Percentiles rank a stretch among this genome's conserved stretches.
phyloP scores from a whole-genome alignment of 2,888 invertebrate genomes.

The Dynastes hyllus region DNA sequence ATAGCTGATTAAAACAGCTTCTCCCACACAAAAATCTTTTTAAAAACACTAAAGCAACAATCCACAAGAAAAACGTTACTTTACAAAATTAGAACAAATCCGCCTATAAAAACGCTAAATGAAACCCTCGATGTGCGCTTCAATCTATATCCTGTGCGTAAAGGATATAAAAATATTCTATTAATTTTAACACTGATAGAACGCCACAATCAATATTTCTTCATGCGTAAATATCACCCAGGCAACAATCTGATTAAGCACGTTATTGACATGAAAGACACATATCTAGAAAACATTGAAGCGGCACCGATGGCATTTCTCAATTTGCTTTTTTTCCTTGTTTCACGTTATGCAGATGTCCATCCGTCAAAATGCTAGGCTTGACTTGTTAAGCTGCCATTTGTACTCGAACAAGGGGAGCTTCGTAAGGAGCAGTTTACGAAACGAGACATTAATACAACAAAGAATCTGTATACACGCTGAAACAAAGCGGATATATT shows the following conservation, averaged over 20 bases:
- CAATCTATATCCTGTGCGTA: background rate
- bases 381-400: background rate
- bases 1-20: too few relatives aligned
- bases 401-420: background rate
- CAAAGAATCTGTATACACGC: background rate
- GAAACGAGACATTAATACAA: background rate
- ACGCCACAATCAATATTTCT: constrained; percentile 36
- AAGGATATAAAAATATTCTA: constrained; percentile 22
- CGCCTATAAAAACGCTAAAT: too few relatives aligned
- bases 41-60: too few relatives aligned
- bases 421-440: background rate
- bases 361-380: background rate
- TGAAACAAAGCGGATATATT: background rate
- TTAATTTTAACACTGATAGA: constrained; percentile 26
- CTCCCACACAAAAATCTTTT: too few relatives aligned
- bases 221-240: constrained; percentile 43
- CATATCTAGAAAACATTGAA: constrained; percentile 13
- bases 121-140: too few relatives aligned
- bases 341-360: background rate
- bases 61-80: too few relatives aligned
- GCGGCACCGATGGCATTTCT: background rate
- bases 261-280: constrained; percentile 43
- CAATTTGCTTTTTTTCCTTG: constrained; percentile 1
- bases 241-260: constrained; percentile 45
- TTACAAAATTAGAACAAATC: too few relatives aligned